A percentile compares a stretch with the other conserved stretches of the same genome.
Conservation (phyloP, 2,113 vertebrate genomes). For the Hypomesus transpacificus region DNA sequence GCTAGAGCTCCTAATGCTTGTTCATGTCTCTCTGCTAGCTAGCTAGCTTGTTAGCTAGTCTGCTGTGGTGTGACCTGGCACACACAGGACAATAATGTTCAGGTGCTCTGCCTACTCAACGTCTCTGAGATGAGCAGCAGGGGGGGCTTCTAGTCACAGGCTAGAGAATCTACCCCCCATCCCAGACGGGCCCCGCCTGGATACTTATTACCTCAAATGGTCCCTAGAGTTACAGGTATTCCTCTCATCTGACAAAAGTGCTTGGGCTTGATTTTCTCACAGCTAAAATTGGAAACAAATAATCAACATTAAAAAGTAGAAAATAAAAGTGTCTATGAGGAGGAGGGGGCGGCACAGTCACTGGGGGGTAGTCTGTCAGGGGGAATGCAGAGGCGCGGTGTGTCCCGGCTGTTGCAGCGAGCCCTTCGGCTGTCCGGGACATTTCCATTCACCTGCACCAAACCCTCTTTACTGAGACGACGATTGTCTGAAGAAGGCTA, state of each 20-base stretch:
- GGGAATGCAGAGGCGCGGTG: constrained; percentile 13
- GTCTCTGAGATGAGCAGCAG: background rate
- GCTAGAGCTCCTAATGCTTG: background rate
- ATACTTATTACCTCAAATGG: constrained; percentile 6
- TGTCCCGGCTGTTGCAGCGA: background rate
- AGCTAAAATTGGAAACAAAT: constrained; percentile 18
- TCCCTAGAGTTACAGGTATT: constrained; percentile 35
- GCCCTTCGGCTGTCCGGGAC: background rate
- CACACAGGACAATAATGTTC: constrained; percentile 12
- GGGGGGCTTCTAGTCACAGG: no score
- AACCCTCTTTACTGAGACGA: constrained; percentile 5
- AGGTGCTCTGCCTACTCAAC: constrained; percentile 13
- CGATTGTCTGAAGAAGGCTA: constrained; percentile 65
- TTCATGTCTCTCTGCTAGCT: no score
- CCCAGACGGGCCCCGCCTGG: constrained; percentile 28
- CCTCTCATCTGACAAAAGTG: constrained; percentile 27
- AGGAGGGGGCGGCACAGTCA: constrained; percentile 38
- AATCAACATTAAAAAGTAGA: constrained; percentile 7
- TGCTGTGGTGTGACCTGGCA: no score
- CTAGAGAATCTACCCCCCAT: constrained; percentile 15
- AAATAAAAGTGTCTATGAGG: constrained; percentile 8
- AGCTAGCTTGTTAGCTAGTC: no score
- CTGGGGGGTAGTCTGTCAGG: constrained; percentile 23
- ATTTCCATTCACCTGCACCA: constrained; percentile 28
- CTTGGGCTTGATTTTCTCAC: constrained; percentile 23